A percentile compares a stretch with the other conserved stretches of the same genome.
These are phyloP conservation scores for Choristoneura fumiferana DNA, from an alignment of 1,140 invertebrate genomes.

Conservation along the genomic window DNA sequence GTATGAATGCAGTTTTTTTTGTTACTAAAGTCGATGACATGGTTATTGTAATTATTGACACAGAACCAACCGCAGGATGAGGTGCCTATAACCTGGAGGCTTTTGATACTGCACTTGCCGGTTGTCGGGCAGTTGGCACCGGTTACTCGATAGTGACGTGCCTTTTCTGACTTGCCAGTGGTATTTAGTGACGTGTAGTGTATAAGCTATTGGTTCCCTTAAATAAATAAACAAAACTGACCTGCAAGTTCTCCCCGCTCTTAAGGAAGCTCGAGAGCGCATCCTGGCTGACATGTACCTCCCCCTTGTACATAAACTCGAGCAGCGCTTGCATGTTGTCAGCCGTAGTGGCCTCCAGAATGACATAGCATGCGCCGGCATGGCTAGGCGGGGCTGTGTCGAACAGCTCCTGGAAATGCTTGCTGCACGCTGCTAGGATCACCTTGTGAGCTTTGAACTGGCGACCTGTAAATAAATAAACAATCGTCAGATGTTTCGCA, in stretches of 20 bases:
- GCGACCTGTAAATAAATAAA: conserved; percentile 82
- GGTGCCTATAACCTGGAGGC: no score
- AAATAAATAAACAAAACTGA: conserved; percentile 68
- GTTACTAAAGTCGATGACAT: no score
- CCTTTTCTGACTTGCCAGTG: no score
- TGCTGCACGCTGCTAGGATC: conserved; percentile 95
- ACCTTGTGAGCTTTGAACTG: conserved; percentile 94
- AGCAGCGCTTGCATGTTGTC: conserved; percentile 93
- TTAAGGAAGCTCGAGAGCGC: conserved; percentile 93
- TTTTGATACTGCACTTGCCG: no score
- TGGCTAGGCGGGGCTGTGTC: conserved; percentile 90
- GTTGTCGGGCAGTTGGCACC: no score
- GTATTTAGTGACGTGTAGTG: no score
- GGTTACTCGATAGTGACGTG: no score
- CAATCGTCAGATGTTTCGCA: background rate
- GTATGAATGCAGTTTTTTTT: no score
- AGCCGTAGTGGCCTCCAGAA: conserved; percentile 91
- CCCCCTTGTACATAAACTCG: conserved; percentile 96
- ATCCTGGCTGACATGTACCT: conserved; percentile 94
- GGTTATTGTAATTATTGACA: no score
- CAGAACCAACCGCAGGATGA: no score
- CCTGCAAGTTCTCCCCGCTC: conserved; percentile 93
- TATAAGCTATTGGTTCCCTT: no score
- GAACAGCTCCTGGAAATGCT: conserved; percentile 95
- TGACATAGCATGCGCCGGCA: conserved; percentile 89